Conservation (phyloP, 23 tunicate genomes). For the Diplosoma virens region DNA sequence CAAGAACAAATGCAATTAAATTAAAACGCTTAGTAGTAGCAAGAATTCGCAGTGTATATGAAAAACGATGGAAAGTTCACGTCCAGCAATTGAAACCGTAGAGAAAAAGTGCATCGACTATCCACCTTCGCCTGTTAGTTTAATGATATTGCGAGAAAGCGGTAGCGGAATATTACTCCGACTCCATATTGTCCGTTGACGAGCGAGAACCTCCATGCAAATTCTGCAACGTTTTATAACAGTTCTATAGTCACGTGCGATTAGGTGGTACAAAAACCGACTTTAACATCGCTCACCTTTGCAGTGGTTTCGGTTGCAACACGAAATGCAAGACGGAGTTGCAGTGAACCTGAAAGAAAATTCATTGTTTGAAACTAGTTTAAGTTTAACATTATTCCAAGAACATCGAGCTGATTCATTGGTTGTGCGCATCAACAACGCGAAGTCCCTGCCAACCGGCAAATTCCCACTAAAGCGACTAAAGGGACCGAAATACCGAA, state of each 20-base stretch:
- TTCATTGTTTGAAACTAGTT: not conserved
- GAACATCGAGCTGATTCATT: no score
- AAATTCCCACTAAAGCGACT: no score
- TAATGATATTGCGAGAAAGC: not conserved
- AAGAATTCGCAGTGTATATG: no score
- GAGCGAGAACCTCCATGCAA: not conserved
- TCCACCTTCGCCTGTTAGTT: not conserved
- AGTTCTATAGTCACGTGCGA: not conserved
- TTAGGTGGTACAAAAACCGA: not conserved
- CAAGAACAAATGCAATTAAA: no score
- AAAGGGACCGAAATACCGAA: no score
- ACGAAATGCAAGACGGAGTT: not conserved
- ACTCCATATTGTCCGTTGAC: not conserved
- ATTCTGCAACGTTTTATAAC: not conserved
- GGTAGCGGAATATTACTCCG: not conserved
- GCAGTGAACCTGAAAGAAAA: not conserved
- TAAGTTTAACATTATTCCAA: no score
- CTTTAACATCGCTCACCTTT: not conserved
- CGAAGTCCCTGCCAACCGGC: no score
- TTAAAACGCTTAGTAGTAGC: no score
- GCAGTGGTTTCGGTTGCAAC: slow-evolving; percentile 5
- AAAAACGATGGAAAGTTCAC: no score
- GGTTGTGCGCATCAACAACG: no score
- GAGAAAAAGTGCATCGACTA: no score
- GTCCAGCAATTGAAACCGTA: no score